Evolutionary conservation across 30 jellyfish, hydroid and myxozoan genomes (phyloP), one percentile per base, ranked within the genome.

Genomic region (Sanderia malayensis): DNA sequence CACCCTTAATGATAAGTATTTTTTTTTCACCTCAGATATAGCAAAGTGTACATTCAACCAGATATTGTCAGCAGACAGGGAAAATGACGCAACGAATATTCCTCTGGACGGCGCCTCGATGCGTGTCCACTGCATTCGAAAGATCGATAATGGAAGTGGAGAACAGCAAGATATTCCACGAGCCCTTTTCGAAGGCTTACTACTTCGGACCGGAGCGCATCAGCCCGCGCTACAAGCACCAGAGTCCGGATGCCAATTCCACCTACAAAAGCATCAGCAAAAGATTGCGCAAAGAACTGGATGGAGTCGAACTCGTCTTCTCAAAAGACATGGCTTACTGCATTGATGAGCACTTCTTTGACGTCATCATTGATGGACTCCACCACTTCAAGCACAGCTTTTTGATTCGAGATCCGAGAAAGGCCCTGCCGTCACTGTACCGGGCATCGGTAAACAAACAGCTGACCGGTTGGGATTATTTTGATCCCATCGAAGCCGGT

Each of bases 101-200:
- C 80, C 83, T 92, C 31, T 92, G 98, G 98, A 84, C 95, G 0
- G 89, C 96, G 11, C 96, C 98, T 9, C 72, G 98, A 23, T 83
- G 98, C 71, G 85, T 84, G 17, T 84, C 96, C 29, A 92, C 98
- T 11, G 98, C 98, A 1, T 92, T 92, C 71, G 98, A 92, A 67
- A 73, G 96, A 19, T 84, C 96, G 6, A 67, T 92, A 30, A 84
- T 84, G 95, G 96, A 92, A 46, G 55, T 92, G 37, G 79, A 92
- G 27, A 80, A 83, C 82, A 58, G 88, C 71, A 84, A 92, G 47
- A 55, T 84, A 29, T 64, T 92, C 57, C 98, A 92, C 61, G 96
- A 92, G 88, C 98, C 98, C 2, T 92, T 27, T 61, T 78, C 89
- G 0, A 47, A 79, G 73, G 80, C 95, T 2, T 92, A 83, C 67